A percentile compares a stretch with the other conserved stretches of the same genome.
Evolutionary conservation across 1,140 invertebrate genomes (phyloP).

Genomic region (Planococcus citri): DNA sequence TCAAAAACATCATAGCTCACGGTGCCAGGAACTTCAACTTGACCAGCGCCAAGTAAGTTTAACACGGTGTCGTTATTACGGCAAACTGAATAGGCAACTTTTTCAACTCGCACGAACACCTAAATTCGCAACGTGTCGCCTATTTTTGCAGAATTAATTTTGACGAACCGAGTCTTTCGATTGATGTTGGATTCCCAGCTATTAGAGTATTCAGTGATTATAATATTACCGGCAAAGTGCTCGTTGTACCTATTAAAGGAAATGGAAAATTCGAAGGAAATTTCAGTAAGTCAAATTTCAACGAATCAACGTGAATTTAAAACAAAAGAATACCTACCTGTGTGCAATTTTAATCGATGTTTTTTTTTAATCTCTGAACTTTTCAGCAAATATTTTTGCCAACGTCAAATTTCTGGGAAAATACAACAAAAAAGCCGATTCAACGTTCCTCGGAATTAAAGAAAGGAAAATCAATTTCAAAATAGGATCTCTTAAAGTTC

Average conservation of each 20-base stretch:
- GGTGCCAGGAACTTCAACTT: conserved; percentile 23
- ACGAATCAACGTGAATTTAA: background rate
- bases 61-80: too few species aligned
- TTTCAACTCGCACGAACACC: background rate
- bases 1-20: conserved; percentile 24
- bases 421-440: conserved; percentile 22
- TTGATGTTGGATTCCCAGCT: conserved; percentile 20
- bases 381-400: conserved; percentile 26
- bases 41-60: conserved; percentile 22
- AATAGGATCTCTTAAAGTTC: conserved; percentile 22
- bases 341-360: background rate
- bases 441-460: conserved; percentile 24
- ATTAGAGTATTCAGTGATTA: conserved; percentile 23
- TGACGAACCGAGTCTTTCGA: conserved; percentile 12
- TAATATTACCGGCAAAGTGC: conserved; percentile 25
- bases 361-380: background rate
- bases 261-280: conserved; percentile 26
- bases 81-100: background rate
- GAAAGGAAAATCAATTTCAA: conserved; percentile 25
- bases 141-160: conserved; percentile 21
- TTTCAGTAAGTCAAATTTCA: conserved; percentile 25
- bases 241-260: conserved; percentile 26
- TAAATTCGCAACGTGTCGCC: background rate
- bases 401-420: conserved; percentile 13
- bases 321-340: background rate